Evolutionary conservation across 1,140 invertebrate species (phyloP), one percentile per base, ranked within the genome.

Genomic region (Asbolus verrucosus): DNA sequence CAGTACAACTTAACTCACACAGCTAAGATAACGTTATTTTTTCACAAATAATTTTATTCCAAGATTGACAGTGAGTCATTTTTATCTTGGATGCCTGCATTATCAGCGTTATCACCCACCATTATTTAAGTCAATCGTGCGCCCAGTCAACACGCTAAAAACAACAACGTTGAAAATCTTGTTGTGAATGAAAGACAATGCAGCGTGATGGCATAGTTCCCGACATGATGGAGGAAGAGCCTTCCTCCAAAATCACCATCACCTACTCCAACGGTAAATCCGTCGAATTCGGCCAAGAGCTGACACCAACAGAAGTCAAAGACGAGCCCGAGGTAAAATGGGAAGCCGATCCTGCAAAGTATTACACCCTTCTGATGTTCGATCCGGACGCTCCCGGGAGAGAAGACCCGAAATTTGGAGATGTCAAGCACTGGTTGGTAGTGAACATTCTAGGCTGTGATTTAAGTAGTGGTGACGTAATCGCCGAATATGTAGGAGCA

Each of bases 401-500:
- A 2, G 15, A 15, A 31, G 11, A 11, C 11, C 27, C 62, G 65
- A 70, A 30, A 27, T 24, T 39, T 2, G 19, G 8, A 62, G 87
- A 88, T 78, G 84, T 83, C 77, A 81, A 84, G 43, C 87, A 89
- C 73, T 89, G 95, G 94, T 80, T 97, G 4, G 91, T 98, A 1
- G 91, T 87, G 1, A 98, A 98, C 78, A 94, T 98, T 75, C 92
- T 91, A 6, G 94, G 91, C 13, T 84, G 81, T 65, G 84, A 93
- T 86, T 85, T 77, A 87, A 11, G 54, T 19, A 36, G 80, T 80
- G 89, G 89, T n/a, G 83, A 88, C 31, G 77, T 77, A 1, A 74
- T 89, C 2, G 80, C 82, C 8, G 83, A 83, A 46, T 91, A 88
- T 77, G 75, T 86, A 59, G 87, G 87, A 27, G 79, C 86, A 15